A percentile compares a stretch with the other conserved stretches of the same genome.
Evolutionary conservation across 2,797 vertebrate genomes (phyloP).

Genomic region (Danio albolineatus): DNA sequence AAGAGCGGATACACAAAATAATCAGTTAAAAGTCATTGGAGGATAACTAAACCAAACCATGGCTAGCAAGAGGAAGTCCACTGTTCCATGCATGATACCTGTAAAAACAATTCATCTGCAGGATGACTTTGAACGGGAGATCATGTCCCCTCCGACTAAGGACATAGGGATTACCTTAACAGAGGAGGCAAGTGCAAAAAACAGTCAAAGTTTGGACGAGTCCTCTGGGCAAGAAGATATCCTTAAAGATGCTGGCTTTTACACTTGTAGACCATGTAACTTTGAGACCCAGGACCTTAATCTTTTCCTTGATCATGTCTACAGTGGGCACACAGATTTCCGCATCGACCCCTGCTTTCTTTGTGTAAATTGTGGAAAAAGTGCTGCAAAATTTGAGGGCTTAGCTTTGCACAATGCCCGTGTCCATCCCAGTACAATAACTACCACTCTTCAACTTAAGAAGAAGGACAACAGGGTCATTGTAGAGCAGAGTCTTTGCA

Average conservation of each 20-base stretch:
- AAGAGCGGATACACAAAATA: constrained; percentile 23
- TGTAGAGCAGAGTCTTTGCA: constrained; percentile 86
- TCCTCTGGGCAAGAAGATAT: constrained; percentile 65
- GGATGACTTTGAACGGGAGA: constrained; percentile 79
- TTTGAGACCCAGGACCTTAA: constrained; percentile 90
- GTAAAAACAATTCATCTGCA: constrained; percentile 82
- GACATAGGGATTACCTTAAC: constrained; percentile 60
- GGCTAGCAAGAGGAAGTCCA: constrained; percentile 99
- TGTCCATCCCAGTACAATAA: constrained; percentile 79
- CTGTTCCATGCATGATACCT: constrained; percentile 98
- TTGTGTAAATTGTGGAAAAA: constrained; percentile 85
- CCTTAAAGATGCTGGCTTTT: constrained; percentile 76
- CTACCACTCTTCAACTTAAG: constrained; percentile 85
- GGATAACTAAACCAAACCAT: constrained; percentile 69
- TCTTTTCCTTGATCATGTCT: constrained; percentile 91
- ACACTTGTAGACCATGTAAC: constrained; percentile 89
- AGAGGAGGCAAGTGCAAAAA: constrained; percentile 63
- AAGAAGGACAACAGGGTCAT: constrained; percentile 81
- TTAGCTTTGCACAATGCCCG: constrained; percentile 91
- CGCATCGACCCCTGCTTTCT: constrained; percentile 88
- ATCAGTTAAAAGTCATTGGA: constrained; percentile 25
- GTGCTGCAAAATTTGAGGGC: constrained; percentile 89
- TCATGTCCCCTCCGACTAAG: constrained; percentile 52
- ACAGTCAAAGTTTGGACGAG: constrained; percentile 64
- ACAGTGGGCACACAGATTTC: constrained; percentile 90